Evolutionary conservation across 2,888 invertebrate species (phyloP).

Genomic region (Corbicula japonica): DNA sequence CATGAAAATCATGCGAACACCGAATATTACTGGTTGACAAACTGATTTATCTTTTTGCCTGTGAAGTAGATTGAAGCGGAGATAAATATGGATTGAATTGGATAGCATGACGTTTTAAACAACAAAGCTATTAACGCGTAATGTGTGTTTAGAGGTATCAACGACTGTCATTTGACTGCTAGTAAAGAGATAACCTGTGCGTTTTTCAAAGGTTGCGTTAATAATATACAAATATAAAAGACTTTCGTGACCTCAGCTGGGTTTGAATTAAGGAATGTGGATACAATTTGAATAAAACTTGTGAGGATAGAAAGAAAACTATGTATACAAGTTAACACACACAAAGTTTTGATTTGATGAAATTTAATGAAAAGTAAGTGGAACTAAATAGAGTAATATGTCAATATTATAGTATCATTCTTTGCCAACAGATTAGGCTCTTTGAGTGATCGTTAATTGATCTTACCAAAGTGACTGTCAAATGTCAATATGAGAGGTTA

Average conservation of each 20-base stretch:
- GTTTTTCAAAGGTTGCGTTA: constrained; percentile 42
- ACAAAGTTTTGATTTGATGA: constrained; percentile 2
- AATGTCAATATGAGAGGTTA: constrained; percentile 54
- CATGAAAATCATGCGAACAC: constrained; percentile 27
- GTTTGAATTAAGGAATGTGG: constrained; percentile 49
- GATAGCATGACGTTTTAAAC: constrained; percentile 53
- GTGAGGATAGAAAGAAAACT: constrained; percentile 15
- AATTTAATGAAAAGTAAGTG: constrained; percentile 11
- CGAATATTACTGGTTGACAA: constrained; percentile 34
- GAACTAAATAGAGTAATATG: constrained; percentile 1
- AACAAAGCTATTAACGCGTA: constrained; percentile 51
- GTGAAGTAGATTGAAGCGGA: constrained; percentile 38
- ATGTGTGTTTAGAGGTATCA: constrained; percentile 49
- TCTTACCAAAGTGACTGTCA: constrained; percentile 45
- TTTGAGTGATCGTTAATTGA: constrained; percentile 50
- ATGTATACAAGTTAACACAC: constrained; percentile 6
- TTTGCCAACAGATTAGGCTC: constrained; percentile 17
- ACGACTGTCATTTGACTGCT: constrained; percentile 39
- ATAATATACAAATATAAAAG: constrained; percentile 62
- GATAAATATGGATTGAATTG: constrained; percentile 40
- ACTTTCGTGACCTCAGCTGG: constrained; percentile 53
- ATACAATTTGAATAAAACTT: constrained; percentile 27
- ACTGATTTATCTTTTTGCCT: constrained; percentile 43
- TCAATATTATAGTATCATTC: constrained; percentile 14
- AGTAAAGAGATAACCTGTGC: constrained; percentile 46